Evolutionary conservation across 2,113 vertebrate species (phyloP).

Genomic region (Odontesthes bonariensis): DNA sequence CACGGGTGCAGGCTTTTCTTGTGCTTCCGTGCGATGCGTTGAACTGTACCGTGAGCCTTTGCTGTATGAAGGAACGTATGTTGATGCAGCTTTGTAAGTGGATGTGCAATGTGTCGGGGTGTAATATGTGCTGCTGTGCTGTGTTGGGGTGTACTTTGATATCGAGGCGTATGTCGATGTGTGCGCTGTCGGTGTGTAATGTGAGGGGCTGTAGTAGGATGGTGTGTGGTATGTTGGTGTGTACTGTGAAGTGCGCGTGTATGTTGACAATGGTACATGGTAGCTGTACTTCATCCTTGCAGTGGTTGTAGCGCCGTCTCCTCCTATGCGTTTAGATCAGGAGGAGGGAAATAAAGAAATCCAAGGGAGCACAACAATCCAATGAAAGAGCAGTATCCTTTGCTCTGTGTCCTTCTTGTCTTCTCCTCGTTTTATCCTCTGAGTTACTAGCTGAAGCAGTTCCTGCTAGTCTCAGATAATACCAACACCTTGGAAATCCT

Average conservation of each 20-base stretch:
- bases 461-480: neutral
- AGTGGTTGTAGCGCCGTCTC: constrained; percentile 36
- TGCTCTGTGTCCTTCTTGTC: constrained; percentile 38
- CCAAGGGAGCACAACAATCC: constrained; percentile 54
- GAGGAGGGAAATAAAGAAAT: constrained; percentile 55
- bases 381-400: constrained; percentile 53
- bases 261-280: constrained; percentile 68
- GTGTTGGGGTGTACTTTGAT: constrained; percentile 68
- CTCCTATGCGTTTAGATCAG: constrained; percentile 45
- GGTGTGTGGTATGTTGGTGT: constrained; percentile 69
- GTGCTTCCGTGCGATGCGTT: constrained; percentile 36
- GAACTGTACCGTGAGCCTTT: constrained; percentile 63
- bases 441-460: constrained; percentile 11
- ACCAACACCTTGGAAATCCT: constrained; percentile 35
- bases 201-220: constrained; percentile 58
- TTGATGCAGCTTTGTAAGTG: constrained; percentile 65
- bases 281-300: constrained; percentile 88
- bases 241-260: constrained; percentile 70
- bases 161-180: constrained; percentile 54
- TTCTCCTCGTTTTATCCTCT: constrained; percentile 39
- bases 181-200: constrained; percentile 66
- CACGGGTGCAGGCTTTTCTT: constrained; percentile 62
- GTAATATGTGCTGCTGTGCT: constrained; percentile 68
- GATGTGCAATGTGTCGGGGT: constrained; percentile 64
- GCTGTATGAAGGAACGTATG: constrained; percentile 68